phyloP scores from a whole-genome alignment of 2,113 vertebrate species.

The Chaenogobius annularis region DNA sequence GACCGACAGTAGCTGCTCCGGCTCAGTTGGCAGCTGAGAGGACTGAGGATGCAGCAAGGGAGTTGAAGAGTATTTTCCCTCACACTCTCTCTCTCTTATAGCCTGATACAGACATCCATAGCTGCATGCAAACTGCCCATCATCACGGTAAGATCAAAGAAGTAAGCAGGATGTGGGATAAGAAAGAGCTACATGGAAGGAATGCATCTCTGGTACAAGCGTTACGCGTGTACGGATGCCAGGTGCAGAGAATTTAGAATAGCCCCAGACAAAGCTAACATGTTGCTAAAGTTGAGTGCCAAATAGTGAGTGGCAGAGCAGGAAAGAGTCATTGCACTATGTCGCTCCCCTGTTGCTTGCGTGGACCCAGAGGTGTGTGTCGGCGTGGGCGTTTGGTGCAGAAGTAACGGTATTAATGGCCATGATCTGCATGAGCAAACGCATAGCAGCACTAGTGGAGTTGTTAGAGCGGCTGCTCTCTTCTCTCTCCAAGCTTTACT shows the following conservation, averaged over 20 bases:
- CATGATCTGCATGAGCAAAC: conserved; percentile 65
- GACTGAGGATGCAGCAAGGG: conserved; percentile 64
- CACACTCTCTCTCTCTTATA: conserved; percentile 28
- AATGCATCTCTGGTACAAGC: conserved; percentile 40
- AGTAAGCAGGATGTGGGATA: conserved; percentile 54
- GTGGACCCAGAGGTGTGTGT: conserved; percentile 57
- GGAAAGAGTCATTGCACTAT: conserved; percentile 53
- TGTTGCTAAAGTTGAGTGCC: conserved; percentile 67
- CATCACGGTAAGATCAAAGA: conserved; percentile 54
- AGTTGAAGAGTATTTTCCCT: conserved; percentile 64
- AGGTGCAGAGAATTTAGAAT: conserved; percentile 33
- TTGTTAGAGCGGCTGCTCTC: conserved; percentile 41
- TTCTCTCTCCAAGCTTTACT: conserved; percentile 22
- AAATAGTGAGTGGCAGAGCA: conserved; percentile 49
- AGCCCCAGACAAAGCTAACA: conserved; percentile 49
- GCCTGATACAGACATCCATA: conserved; percentile 52
- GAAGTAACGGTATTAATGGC: conserved; percentile 70
- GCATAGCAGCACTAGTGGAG: conserved; percentile 47
- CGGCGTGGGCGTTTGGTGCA: conserved; percentile 58
- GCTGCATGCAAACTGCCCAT: conserved; percentile 66
- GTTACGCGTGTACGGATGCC: conserved; percentile 26
- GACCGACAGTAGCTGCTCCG: conserved; percentile 28
- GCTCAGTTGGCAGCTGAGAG: conserved; percentile 35
- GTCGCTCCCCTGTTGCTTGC: conserved; percentile 71
- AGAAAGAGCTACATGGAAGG: conserved; percentile 29